Conservation (phyloP, 2,797 vertebrate species). For the Cossypha dichroa region DNA sequence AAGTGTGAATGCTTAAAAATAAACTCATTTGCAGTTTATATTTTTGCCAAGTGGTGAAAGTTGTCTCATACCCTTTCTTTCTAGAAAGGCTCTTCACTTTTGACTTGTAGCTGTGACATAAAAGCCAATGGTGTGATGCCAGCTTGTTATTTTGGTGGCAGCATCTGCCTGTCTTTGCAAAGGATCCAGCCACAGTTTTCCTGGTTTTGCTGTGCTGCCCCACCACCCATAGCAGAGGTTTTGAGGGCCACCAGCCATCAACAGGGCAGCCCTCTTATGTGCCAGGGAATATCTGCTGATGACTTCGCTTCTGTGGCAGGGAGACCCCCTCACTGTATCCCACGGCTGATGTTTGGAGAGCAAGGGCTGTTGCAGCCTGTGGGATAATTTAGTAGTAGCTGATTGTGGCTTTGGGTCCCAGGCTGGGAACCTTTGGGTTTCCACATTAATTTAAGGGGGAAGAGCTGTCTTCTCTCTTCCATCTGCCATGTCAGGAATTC, state of each 20-base stretch:
- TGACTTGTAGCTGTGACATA: neutral
- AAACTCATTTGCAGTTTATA: neutral
- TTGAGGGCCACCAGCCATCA: neutral
- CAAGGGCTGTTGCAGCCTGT: neutral
- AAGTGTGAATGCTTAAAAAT: slow-evolving; percentile 34
- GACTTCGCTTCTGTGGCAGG: neutral
- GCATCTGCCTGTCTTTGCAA: neutral
- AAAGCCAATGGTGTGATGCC: neutral
- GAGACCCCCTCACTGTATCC: neutral
- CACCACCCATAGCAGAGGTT: neutral
- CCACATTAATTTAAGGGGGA: neutral
- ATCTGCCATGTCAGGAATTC: neutral
- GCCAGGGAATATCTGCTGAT: fast-evolving
- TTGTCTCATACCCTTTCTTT: neutral
- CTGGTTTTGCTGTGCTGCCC: neutral
- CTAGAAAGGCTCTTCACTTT: neutral
- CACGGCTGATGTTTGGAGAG: neutral
- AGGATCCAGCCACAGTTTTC: neutral
- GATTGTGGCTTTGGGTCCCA: neutral
- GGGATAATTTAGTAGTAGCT: neutral
- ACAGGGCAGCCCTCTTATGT: neutral
- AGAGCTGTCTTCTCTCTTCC: neutral
- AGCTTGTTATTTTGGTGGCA: neutral
- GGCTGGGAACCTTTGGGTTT: neutral
- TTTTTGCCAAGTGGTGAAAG: slow-evolving; percentile 21